Base-by-base conservation (phyloP, 2,888 invertebrate species). In the Andrena trimmerana region DNA sequence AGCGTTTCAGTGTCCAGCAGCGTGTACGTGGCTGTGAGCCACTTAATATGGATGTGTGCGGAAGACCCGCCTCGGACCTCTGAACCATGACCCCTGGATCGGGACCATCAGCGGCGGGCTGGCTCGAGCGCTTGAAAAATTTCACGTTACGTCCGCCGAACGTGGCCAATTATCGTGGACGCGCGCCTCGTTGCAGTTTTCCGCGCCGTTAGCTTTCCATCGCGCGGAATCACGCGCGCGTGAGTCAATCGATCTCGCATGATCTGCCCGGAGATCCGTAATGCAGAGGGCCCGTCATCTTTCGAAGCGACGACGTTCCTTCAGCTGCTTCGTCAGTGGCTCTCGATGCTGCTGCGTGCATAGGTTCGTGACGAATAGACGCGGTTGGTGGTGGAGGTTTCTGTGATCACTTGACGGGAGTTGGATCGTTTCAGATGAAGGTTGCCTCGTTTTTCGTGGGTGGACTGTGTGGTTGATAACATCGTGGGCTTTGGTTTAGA, bases 21-120 rank as follows among this genome's bases (percentile, higher is more conserved):
- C 71, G 83, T 57, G 57, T 81, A 76, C 85, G 84, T 88, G 88
- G 91, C 90, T 89, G 89, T 89, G 90, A 92, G 90, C 88, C 91
- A 91, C 89, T 91, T 90, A 89, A 91, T 91, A 88, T 89, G 89
- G 85, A 92, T 89, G 92, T 90, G 89, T 85, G 86, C 86, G 88
- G 84, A 89, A 89, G 91, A 91, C 90, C 92, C 86, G 85, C 83
- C 81, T 85, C 78, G 80, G 90, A 92, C 92, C 92, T 91, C 84
- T 91, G 92, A 90, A 90, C 92, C 83, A 75, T 91, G 91, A 90
- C 90, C 92, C 85, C 68, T 68, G 80, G 85, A 88, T 91, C 87
- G 89, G 86, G 86, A 91, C 86, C 90, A 89, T 90, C 87, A 86
- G 88, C 86, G 70, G 69, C 85, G 63, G 82, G 65, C 50, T 73